Evolutionary conservation across 1,140 invertebrate species (phyloP).

Genomic region (Lepidotrigona ventralis): DNA sequence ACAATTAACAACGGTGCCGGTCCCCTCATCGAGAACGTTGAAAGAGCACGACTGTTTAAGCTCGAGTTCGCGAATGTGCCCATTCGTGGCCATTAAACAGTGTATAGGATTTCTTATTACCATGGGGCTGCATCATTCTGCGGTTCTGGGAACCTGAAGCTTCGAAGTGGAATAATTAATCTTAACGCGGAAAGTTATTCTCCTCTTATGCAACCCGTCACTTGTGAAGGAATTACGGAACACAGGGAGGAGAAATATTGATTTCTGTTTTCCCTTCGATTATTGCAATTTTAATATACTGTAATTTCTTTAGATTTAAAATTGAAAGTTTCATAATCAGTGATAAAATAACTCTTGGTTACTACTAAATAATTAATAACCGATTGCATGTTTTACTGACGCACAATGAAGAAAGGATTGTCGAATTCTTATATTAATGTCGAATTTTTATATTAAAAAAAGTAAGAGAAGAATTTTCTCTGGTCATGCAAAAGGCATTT

Average conservation of each 20-base stretch:
- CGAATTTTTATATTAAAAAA: too few species aligned
- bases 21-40: conserved; percentile 18
- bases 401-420: too few species aligned
- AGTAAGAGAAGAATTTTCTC: not conserved
- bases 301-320: too few species aligned
- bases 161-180: not conserved
- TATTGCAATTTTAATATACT: not conserved
- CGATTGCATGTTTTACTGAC: too few species aligned
- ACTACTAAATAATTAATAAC: too few species aligned
- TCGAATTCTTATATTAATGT: too few species aligned
- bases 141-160: not conserved
- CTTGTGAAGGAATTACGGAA: not conserved
- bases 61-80: conserved; percentile 56
- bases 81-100: conserved; percentile 48
- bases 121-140: not conserved
- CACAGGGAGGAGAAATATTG: not conserved
- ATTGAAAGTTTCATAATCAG: too few species aligned
- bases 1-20: conserved; percentile 34
- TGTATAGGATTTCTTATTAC: conserved; percentile 30
- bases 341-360: too few species aligned
- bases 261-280: not conserved
- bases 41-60: conserved; percentile 45
- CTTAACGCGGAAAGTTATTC: not conserved
- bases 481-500: not conserved
- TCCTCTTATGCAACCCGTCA: not conserved